Percentiles rank a stretch among this genome's conserved stretches.
These are phyloP conservation scores for Odobenus rosmarus DNA, from an alignment of 2,113 vertebrate genomes.

Conservation along the genomic window DNA sequence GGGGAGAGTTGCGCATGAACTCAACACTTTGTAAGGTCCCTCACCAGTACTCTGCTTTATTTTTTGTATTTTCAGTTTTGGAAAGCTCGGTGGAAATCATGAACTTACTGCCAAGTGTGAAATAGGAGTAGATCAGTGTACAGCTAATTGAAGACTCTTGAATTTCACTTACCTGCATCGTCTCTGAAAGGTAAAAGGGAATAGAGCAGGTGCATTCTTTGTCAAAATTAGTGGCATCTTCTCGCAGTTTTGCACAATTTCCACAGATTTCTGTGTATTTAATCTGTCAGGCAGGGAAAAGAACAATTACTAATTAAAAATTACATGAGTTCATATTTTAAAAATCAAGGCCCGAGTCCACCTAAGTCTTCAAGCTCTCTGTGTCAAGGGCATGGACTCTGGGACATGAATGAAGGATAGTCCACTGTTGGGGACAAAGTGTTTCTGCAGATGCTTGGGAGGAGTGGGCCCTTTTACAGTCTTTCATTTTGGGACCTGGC, in stretches of 20 bases:
- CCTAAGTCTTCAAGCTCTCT: not conserved
- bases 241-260: conserved; percentile 57
- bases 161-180: conserved; percentile 68
- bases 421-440: fast-evolving
- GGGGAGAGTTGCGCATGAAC: not conserved
- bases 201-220: conserved; percentile 68
- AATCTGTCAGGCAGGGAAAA: conserved; percentile 59
- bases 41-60: not conserved
- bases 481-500: not conserved
- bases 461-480: not conserved
- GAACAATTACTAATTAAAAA: conserved; percentile 11
- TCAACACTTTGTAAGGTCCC: not conserved
- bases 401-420: not conserved
- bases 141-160: not conserved
- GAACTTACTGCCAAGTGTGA: not conserved
- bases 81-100: not conserved
- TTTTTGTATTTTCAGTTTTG: not conserved
- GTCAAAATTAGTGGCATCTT: conserved; percentile 60
- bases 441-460: not conserved
- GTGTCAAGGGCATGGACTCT: not conserved
- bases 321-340: not conserved
- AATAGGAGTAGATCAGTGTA: not conserved
- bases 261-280: conserved; percentile 72
- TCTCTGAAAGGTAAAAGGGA: conserved; percentile 63
- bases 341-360: not conserved